Conservation (phyloP, 2,113 vertebrate genomes). For the Datnioides undecimradiatus region DNA sequence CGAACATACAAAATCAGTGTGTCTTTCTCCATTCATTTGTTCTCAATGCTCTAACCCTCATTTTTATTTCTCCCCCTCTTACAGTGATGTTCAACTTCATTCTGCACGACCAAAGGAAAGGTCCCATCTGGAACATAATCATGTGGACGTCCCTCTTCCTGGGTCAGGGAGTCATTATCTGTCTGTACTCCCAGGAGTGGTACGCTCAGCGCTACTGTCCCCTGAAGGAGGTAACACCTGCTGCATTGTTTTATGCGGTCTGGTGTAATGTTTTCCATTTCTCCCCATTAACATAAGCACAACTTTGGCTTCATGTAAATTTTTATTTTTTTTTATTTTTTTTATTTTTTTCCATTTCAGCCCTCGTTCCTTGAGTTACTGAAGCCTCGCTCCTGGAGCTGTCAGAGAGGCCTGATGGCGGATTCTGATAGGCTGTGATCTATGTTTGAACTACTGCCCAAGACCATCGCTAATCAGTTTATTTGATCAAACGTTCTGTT, state of each 20-base stretch:
- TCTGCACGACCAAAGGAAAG: conserved; percentile 92
- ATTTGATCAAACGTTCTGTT: conserved; percentile 36
- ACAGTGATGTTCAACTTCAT: conserved; percentile 97
- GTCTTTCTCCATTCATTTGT: background rate
- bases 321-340: conserved; percentile 26
- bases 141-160: conserved; percentile 96
- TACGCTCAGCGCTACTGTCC: conserved; percentile 94
- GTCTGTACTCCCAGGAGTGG: conserved; percentile 98
- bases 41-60: background rate
- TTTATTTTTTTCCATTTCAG: conserved; percentile 77
- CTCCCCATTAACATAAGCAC: background rate
- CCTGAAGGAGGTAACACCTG: conserved; percentile 84
- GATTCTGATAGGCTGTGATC: conserved; percentile 42
- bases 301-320: background rate
- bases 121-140: conserved; percentile 95
- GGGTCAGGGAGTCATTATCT: conserved; percentile 92
- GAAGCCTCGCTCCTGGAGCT: conserved; percentile 93
- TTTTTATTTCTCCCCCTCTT: conserved; percentile 21
- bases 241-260: background rate
- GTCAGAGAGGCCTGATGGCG: conserved; percentile 67
- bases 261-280: background rate
- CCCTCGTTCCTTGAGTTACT: conserved; percentile 89
- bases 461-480: conserved; percentile 15
- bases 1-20: background rate
- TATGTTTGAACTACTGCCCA: background rate